Base-by-base conservation (phyloP, 2,797 vertebrate genomes). In the Eremophila alpestris region DNA sequence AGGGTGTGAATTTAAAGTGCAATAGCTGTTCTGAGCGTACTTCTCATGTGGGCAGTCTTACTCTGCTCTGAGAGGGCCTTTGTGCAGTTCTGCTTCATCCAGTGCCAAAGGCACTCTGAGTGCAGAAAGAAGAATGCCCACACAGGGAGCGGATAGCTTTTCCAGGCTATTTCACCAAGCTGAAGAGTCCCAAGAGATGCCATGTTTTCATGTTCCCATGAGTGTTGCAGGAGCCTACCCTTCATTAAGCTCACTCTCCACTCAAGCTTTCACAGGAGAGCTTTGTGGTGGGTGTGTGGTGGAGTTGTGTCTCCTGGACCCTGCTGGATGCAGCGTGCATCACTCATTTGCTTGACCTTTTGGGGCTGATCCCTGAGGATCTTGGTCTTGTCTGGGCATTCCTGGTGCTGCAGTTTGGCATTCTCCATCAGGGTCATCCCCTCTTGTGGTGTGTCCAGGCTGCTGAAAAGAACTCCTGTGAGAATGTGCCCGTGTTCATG, bases 21-120 rank as follows among this genome's bases (percentile, higher is more conserved):
- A 96, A 93, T 95, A 90, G 78, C 70, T 95, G 52, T 96, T 93
- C 63, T 0, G 24, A 91, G 80, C 1, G 6, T 63, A 93, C 94
- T 96, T 95, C 81, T 95, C 90, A 80, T 97, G 94, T 92, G 93
- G 95, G 75, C 93, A 95, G 71, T 54, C 89, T 85, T 77, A 60
- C 91, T 95, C 81, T 94, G 87, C 94, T 93, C 88, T 45, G 49
- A 80, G 93, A 95, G 64, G 86, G 92, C 81, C 75, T 97, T 96
- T 97, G 93, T 97, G 92, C 89, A 71, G 92, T 90, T 96, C 83
- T 87, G 90, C 96, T 97, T 95, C 64, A 96, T 97, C 94, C 68
- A 11, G 36, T 94, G 95, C 96, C 96, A 96, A 83, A 93, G 87
- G 46, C 94, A n/a, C 63, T 89, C 94, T 87, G 40, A 80, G 86